Percentiles rank a stretch among this genome's conserved stretches.
phyloP scores from a whole-genome alignment of 2,888 invertebrate species.

The Listrodromus nycthemerus region DNA sequence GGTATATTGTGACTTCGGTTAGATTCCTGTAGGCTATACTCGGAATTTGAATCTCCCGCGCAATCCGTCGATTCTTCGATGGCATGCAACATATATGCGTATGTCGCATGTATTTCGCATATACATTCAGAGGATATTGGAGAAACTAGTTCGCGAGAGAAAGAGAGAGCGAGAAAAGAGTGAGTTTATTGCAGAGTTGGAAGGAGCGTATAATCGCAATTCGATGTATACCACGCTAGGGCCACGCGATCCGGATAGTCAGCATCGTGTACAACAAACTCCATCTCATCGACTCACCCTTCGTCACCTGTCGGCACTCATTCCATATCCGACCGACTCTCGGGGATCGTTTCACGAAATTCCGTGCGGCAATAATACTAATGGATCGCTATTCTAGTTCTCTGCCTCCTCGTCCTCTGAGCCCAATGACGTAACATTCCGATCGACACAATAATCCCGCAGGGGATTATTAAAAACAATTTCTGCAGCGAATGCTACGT shows the following conservation, averaged over 20 bases:
- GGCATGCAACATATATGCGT: background rate
- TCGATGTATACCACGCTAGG: conserved; percentile 44
- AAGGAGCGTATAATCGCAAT: conserved; percentile 65
- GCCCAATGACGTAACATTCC: conserved; percentile 4
- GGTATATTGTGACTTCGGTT: conserved; percentile 35
- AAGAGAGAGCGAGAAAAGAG: background rate
- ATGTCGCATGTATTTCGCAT: too few relatives aligned
- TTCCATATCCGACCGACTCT: conserved; percentile 30
- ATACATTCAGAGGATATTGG: background rate
- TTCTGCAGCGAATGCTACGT: background rate
- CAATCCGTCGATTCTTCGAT: background rate
- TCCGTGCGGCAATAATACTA: conserved; percentile 56
- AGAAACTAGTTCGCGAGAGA: background rate
- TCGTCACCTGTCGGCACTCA: conserved; percentile 64
- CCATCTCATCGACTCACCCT: conserved; percentile 36
- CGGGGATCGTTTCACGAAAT: conserved; percentile 37
- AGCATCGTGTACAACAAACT: conserved; percentile 35
- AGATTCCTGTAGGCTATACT: conserved; percentile 67
- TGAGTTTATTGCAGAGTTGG: conserved; percentile 10
- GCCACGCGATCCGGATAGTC: background rate
- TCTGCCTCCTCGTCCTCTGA: background rate
- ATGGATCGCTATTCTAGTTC: conserved; percentile 30
- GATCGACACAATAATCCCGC: conserved; percentile 7
- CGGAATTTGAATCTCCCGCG: conserved; percentile 72
- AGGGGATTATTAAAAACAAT: background rate